Evolutionary conservation across 2,797 vertebrate species (phyloP).

Genomic region (Melanotaenia boesemani): DNA sequence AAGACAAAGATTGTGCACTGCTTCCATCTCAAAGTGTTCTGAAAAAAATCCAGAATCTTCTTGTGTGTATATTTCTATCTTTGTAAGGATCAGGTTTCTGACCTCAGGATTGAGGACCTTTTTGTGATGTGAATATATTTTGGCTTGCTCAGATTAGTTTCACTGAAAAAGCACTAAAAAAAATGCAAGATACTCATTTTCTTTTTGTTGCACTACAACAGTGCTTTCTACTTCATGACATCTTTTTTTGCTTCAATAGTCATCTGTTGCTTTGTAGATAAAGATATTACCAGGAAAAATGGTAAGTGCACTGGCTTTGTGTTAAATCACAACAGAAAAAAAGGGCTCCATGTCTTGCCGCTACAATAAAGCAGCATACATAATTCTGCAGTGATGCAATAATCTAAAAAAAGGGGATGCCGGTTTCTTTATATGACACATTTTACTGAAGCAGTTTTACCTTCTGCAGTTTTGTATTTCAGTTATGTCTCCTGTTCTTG

Average conservation of each 20-base stretch:
- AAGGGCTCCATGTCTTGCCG: neutral
- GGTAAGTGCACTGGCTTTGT: neutral
- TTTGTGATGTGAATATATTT: neutral
- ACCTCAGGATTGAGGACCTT: neutral
- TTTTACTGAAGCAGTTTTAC: constrained; percentile 6
- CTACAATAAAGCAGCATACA: neutral
- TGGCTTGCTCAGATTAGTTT: neutral
- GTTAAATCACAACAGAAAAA: neutral
- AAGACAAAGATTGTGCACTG: constrained; percentile 22
- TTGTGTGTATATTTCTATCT: neutral
- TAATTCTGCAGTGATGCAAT: neutral
- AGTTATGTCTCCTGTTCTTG: neutral
- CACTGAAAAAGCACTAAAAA: neutral
- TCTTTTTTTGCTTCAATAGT: neutral
- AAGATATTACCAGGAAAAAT: neutral
- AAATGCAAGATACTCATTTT: neutral
- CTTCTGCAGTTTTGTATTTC: constrained; percentile 1
- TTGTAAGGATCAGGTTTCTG: constrained; percentile 1
- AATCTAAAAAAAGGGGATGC: neutral
- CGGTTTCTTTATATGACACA: neutral
- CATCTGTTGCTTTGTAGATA: neutral
- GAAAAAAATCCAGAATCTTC: constrained; percentile 26
- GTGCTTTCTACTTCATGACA: neutral
- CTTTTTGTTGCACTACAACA: neutral
- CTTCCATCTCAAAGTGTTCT: constrained; percentile 38